Evolutionary conservation across 2,113 vertebrate species (phyloP).

Genomic region (Eleginops maclovinus): DNA sequence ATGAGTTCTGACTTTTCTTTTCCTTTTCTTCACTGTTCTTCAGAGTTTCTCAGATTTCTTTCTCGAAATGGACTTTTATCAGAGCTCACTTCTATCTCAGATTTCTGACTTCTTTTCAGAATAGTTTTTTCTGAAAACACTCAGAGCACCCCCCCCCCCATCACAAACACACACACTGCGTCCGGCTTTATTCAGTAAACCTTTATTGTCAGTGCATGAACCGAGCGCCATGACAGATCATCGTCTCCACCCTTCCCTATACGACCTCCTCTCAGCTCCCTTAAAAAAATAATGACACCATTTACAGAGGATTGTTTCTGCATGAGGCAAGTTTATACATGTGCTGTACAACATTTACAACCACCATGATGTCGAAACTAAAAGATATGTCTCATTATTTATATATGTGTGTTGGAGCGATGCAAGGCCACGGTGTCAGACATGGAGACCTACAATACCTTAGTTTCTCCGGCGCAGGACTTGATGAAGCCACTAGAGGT

Average conservation of each 20-base stretch:
- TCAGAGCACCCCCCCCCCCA: too few species aligned
- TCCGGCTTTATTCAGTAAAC: slow-evolving; percentile 82
- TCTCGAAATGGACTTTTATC: too few species aligned
- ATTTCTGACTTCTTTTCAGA: too few species aligned
- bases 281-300: slow-evolving; percentile 99
- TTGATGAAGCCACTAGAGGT: slow-evolving; percentile 75
- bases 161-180: not conserved
- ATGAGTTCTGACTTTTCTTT: too few species aligned
- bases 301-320: slow-evolving; percentile 92
- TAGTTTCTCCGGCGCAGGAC: too few species aligned
- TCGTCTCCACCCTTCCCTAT: slow-evolving; percentile 73
- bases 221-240: slow-evolving; percentile 81
- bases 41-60: too few species aligned
- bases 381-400: slow-evolving; percentile 39
- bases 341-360: slow-evolving; percentile 99
- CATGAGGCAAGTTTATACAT: slow-evolving; percentile 95
- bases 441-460: too few species aligned
- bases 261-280: slow-evolving; percentile 86
- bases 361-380: slow-evolving; percentile 86
- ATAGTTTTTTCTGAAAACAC: too few species aligned
- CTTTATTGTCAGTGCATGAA: slow-evolving; percentile 86
- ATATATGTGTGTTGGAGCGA: slow-evolving; percentile 81
- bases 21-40: too few species aligned
- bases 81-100: too few species aligned
- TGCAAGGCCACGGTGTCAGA: slow-evolving; percentile 92